Evolutionary conservation across 30 jellyfish, hydroid and myxozoan genomes (phyloP), one percentile per base, ranked within the genome.

Genomic region (Clytia hemisphaerica): DNA sequence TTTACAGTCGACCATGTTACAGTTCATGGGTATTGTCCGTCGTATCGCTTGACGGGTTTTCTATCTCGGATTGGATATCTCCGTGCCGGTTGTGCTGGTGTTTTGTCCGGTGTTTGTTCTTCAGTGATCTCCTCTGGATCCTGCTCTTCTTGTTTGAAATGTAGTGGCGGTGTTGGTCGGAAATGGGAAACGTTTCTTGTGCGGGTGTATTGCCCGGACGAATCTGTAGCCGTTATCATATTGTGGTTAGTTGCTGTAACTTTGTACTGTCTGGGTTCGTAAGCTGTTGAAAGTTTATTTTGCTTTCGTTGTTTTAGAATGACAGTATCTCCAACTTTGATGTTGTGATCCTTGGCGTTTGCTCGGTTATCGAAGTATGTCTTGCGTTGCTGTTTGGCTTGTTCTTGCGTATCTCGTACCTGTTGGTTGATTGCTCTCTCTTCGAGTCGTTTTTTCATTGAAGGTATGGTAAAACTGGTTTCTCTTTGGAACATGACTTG

Each of bases 151-250:
- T n/a, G n/a, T n/a, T n/a, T n/a, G n/a, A n/a, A n/a, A n/a, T n/a
- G n/a, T n/a, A n/a, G n/a, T n/a, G 60, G 18, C 3, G 60, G 61
- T 16, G 61, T 4, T 61, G 74, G 74, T 34, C 42, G 37, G 44
- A 64, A 64, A 37, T 33, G 71, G 15, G 65, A 64, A 16, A 64
- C 77, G 77, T 38, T 64, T 18, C 77, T 40, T 64, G 69, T 42
- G 6, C 6, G 10, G 4, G 33, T 22, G 73, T 60, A 6, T n/a
- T 6, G 10, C 4, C 2, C 45, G 16, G 4, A 15, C n/a, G n/a
- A n/a, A n/a, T n/a, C n/a, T n/a, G n/a, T 26, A 0, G 45, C 67
- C 2, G 4, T 53, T 2, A 53, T 26, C 3, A 18, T 6, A 12
- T 36, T 22, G 25, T 40, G 34, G 2, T 53, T 53, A 9, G 21